Conservation (phyloP, 2,797 vertebrate species). For the Sebastes aleutianus region DNA sequence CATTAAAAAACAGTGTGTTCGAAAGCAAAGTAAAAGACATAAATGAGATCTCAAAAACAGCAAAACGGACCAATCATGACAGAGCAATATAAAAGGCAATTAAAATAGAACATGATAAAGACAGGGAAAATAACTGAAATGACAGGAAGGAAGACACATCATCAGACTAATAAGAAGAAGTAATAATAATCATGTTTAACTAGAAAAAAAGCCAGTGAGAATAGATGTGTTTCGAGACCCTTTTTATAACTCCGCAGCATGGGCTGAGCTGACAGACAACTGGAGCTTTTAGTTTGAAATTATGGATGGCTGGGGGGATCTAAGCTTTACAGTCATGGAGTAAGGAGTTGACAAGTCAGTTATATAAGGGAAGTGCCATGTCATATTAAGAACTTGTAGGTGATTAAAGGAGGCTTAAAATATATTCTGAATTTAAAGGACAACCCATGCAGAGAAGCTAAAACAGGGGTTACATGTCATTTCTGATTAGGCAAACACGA, state of each 20-base stretch:
- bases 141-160: neutral
- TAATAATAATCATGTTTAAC: conserved; percentile 1
- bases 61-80: neutral
- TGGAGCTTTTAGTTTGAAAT: conserved; percentile 31
- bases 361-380: conserved; percentile 25
- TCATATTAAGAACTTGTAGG: conserved; percentile 38
- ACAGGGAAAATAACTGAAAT: neutral
- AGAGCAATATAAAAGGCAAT: neutral
- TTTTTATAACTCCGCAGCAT: conserved; percentile 15
- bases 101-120: neutral
- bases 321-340: conserved; percentile 9
- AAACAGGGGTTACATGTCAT: conserved; percentile 23
- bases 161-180: neutral
- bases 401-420: conserved; percentile 48
- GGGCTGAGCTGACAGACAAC: conserved; percentile 31
- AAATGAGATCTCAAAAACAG: neutral
- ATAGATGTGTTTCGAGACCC: conserved; percentile 10
- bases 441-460: conserved; percentile 3
- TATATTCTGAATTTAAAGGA: conserved; percentile 34
- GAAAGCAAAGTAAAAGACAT: neutral
- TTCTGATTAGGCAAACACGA: conserved; percentile 3
- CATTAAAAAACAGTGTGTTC: neutral
- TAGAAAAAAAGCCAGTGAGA: neutral
- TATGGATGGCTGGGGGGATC: conserved; percentile 6
- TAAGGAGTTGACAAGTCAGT: conserved; percentile 12